Evolutionary conservation across 2,888 invertebrate genomes (phyloP).

Genomic region (Oscheius myriophilus): DNA sequence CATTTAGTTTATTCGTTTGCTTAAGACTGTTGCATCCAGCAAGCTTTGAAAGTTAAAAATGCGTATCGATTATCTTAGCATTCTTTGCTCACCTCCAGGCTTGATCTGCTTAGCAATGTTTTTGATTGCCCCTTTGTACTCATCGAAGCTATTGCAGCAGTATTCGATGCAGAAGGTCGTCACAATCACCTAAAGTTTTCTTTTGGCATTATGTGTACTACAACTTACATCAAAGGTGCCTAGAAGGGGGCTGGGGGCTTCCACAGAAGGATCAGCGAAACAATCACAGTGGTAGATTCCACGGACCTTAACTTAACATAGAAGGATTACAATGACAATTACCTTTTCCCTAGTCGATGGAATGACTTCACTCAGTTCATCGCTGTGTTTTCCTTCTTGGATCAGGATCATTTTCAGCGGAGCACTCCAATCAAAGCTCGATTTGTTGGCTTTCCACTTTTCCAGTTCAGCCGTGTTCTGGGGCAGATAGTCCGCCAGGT

Average conservation of each 20-base stretch:
- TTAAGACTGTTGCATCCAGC: no score
- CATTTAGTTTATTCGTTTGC: no score
- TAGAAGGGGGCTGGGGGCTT: slow-evolving; percentile 46
- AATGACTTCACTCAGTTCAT: slow-evolving; percentile 41
- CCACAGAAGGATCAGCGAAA: slow-evolving; percentile 57
- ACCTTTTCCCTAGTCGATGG: slow-evolving; percentile 56
- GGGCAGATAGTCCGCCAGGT: slow-evolving; percentile 66
- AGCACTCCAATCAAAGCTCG: slow-evolving; percentile 58
- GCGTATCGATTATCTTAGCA: no score
- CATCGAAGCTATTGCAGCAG: slow-evolving; percentile 60
- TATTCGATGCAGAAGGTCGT: slow-evolving; percentile 69
- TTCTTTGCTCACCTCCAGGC: slow-evolving; percentile 48
- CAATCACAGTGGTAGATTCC: slow-evolving; percentile 64
- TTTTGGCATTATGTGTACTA: not conserved
- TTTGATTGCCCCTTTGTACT: slow-evolving; percentile 58
- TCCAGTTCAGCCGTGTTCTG: slow-evolving; percentile 64
- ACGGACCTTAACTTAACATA: slow-evolving; percentile 35
- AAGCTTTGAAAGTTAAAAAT: no score
- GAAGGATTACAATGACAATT: not conserved
- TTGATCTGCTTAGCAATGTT: slow-evolving; percentile 51
- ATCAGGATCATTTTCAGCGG: slow-evolving; percentile 50
- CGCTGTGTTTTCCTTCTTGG: slow-evolving; percentile 52
- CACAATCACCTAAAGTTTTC: slow-evolving; percentile 53
- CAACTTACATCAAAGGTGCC: slow-evolving; percentile 50
- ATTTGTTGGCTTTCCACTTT: slow-evolving; percentile 52